Base-by-base conservation (phyloP, 2,888 invertebrate species). In the Adela reaumurella region DNA sequence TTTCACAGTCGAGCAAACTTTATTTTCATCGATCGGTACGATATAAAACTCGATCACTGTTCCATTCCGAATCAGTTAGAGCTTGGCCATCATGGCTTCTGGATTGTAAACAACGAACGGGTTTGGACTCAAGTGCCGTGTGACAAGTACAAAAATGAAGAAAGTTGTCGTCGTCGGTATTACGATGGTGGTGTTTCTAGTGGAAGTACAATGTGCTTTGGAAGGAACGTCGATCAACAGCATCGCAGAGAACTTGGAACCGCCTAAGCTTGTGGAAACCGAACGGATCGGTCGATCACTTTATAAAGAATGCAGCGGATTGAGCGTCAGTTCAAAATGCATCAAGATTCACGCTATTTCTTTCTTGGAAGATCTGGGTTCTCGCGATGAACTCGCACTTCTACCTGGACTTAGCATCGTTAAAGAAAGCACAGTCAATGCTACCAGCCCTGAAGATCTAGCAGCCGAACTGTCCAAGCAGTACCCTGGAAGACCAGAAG, bases 381-480 rank as follows among this genome's bases (percentile, higher is more conserved):
- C 88, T 60, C 83, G 84, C 55, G 83, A 86, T 57, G 85, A 88
- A 63, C 81, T 89, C 4, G 82, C 80, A 52, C 80, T 92, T 11
- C 61, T 90, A 8, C 88, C 91, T 0, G 92, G 92, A 52, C 76
- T 92, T n/a, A 87, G 87, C 55, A 83, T 92, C 19, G 84, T 90
- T 10, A 86, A 85, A 52, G 89, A 89, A 57, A 78, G 80, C 50
- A 67, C 69, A 0, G 59, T 59, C 3, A 60, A 59, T 44, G 61
- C 77, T 3, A 74, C 83, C 5, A 81, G 81, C 2, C 76, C 84
- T 16, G 86, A 87, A 52, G 81, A 87, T 53, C 81, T 87, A 47
- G 84, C 73, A 52, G 84, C 72, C 52, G 90, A 90, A 59, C 65
- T 91, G 1, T 87, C 90, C 0, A 79, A 89, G 29, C 88, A 88